A percentile compares a stretch with the other conserved stretches of the same genome.
Conservation (phyloP, 2,113 vertebrate species). For the Prunella himalayana region DNA sequence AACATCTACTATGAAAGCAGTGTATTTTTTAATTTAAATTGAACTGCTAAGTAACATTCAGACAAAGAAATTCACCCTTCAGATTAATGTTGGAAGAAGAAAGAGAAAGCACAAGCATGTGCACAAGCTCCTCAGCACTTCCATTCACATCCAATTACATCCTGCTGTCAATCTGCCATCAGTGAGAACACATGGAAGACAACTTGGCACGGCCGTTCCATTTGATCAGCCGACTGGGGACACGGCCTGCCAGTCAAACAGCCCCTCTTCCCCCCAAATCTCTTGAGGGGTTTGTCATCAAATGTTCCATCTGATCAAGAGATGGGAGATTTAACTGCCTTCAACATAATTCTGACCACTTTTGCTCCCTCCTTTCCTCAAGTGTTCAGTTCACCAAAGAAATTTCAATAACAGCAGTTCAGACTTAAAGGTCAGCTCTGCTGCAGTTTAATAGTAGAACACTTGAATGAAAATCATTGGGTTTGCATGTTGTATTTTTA, state of each 20-base stretch:
- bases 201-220: background rate
- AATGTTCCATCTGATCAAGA: background rate
- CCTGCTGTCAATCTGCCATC: background rate
- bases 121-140: background rate
- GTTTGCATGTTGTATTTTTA: background rate
- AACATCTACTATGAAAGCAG: background rate
- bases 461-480: background rate
- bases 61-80: background rate
- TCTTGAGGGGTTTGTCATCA: background rate
- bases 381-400: background rate
- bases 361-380: background rate
- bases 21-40: background rate
- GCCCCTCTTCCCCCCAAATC: background rate
- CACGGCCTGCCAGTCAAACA: conserved; percentile 14
- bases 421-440: background rate
- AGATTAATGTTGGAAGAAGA: background rate
- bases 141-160: conserved; percentile 20
- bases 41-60: background rate
- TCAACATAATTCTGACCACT: background rate
- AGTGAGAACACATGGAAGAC: background rate
- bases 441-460: background rate
- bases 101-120: background rate
- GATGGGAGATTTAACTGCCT: background rate
- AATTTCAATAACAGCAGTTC: background rate
- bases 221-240: background rate